Evolutionary conservation across 2,888 invertebrate species (phyloP).

Genomic region (Pyralis farinalis): DNA sequence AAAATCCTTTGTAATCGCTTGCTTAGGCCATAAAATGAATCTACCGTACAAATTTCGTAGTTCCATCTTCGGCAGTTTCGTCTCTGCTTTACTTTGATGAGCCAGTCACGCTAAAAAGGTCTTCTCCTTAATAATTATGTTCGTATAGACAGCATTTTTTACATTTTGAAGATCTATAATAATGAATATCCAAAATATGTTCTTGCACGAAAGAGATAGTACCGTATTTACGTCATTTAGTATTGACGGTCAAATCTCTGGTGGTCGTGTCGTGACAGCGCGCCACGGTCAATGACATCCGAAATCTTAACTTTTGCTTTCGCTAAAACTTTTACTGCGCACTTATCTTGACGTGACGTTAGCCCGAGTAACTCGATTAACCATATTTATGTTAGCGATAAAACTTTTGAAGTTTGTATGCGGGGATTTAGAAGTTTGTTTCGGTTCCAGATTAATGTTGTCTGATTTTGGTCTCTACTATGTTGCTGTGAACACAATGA

Average conservation of each 20-base stretch:
- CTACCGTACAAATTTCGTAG: too few relatives aligned
- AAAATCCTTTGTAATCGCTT: too few relatives aligned
- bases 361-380: constrained; percentile 11
- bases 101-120: too few relatives aligned
- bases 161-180: too few relatives aligned
- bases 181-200: too few relatives aligned
- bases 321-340: constrained; percentile 42
- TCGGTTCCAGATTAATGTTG: not conserved
- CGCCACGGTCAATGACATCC: constrained; percentile 43
- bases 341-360: constrained; percentile 24
- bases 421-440: not conserved
- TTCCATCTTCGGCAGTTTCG: too few relatives aligned
- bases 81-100: too few relatives aligned
- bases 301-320: constrained; percentile 50
- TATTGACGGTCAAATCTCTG: constrained; percentile 34
- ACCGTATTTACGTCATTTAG: constrained; percentile 19
- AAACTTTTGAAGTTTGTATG: not conserved
- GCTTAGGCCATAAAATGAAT: too few relatives aligned
- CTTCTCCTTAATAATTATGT: too few relatives aligned
- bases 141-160: too few relatives aligned
- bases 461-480: not conserved
- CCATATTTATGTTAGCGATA: constrained; percentile 17
- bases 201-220: constrained; percentile 22
- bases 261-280: constrained; percentile 24
- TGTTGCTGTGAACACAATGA: too few relatives aligned